Evolutionary conservation across 2,888 invertebrate species (phyloP), one percentile per base, ranked within the genome.

Genomic region (Trissolcus japonicus): DNA sequence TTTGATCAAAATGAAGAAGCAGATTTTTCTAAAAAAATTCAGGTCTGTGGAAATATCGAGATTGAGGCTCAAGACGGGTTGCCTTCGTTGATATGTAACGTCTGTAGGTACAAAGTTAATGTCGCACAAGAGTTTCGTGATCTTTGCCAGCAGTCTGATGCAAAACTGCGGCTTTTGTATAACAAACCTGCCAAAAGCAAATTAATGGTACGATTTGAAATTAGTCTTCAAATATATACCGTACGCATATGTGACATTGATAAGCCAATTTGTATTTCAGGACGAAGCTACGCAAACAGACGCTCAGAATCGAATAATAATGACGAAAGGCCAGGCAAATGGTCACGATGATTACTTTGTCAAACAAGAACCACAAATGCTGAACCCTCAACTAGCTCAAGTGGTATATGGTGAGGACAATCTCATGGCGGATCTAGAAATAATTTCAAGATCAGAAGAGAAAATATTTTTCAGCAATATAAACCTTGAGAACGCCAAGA

Each of bases 91-190:
- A 89, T 89, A 63, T 89, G 89, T 74, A 85, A 87, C 66, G 83
- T 85, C 43, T 89, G 89, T 74, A 80, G 86, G 63, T 88, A 88
- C 60, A 89, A 88, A 79, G 88, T 87, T n/a, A 88, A 82, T 13
- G 83, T 88, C 19, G 88, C 88, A 14, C 86, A 88, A 56, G 89
- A 88, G 72, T 89, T 89, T 77, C 84, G 89, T 41, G 86, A 88
- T 48, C 86, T 87, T 51, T 89, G 88, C 73, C 89, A 89, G 78
- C 84, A 86, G 48, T 89, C 89, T 6, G 88, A 89, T 65, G 81
- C 87, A 35, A 84, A 85, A 72, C 79, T 89, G 43, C 79, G 88
- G 72, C 82, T 88, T 69, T 85, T 85, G 72, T 89, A 86, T 59
- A 87, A 87, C 72, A 89, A 89, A 75, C 87, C 88, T 51, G 74